These are phyloP conservation scores for Bugulina stolonifera DNA, from an alignment of 2,888 invertebrate genomes.

Conservation along the genomic window DNA sequence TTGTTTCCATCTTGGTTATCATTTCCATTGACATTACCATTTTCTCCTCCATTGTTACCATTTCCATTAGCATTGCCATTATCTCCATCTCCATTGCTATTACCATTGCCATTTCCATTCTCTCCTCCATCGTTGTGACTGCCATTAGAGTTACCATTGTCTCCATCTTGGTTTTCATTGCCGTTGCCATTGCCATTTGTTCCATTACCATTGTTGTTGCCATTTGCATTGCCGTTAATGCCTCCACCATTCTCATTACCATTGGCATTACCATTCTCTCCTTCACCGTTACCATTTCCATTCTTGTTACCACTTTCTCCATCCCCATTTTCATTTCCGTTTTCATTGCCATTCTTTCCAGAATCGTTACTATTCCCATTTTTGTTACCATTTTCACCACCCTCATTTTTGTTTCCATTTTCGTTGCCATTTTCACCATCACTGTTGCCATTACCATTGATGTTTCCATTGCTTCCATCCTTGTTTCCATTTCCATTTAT, in stretches of 20 bases:
- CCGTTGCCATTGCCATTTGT: background rate
- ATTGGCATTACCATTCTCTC: background rate
- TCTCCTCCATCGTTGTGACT: conserved; percentile 8
- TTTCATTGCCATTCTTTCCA: background rate
- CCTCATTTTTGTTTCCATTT: background rate
- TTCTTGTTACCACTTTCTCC: background rate
- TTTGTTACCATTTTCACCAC: background rate
- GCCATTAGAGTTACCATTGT: conserved; percentile 6
- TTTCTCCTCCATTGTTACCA: background rate
- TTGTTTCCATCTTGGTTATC: background rate
- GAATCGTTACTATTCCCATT: background rate
- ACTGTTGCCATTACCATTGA: background rate
- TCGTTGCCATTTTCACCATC: background rate
- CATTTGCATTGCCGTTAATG: background rate
- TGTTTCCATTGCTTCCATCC: background rate
- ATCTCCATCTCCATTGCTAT: background rate
- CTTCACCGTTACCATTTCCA: background rate
- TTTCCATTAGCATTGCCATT: conserved; percentile 17
- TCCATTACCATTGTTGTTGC: background rate
- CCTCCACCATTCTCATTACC: background rate
- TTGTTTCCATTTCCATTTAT: background rate
- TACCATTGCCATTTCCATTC: conserved; percentile 11
- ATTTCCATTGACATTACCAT: background rate
- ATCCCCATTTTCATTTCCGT: background rate
- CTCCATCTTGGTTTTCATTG: background rate